Evolutionary conservation across 2,797 vertebrate species (phyloP), one percentile per base, ranked within the genome.

Genomic region (Philypnodon macrostomus): DNA sequence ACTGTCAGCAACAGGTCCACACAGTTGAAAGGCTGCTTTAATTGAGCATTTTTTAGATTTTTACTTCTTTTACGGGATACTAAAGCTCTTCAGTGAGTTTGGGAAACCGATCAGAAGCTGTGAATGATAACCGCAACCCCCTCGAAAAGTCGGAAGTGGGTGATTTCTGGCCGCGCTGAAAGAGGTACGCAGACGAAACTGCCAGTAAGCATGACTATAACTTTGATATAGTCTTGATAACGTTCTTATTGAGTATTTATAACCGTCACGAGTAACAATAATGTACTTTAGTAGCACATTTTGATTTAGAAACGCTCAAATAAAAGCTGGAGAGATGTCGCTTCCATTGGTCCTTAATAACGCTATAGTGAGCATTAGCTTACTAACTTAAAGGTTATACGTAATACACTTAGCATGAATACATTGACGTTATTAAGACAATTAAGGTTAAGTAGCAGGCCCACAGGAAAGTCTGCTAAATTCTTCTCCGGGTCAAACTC

Each of bases 1-100:
- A 64, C 82, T 85, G 84, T 83, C 87, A 87, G 84, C 85, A 88
- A 88, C 85, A 89, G 82, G 82, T 87, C 16, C 65, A 57, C 33
- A 35, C 32, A 69, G 33, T 7, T n/a, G 48, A 8, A 46, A 11
- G 40, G 40, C 47, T 50, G 1, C 44, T 12, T 7, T 42, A 70
- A 75, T 66, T 56, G 39, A 1, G 2, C 16, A 40, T 4, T 63
- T 70, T 49, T 2, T 2, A 0, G 44, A 13, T n/a, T 19, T 46
- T 13, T 2, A 5, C 4, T 4, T 18, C 16, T 55, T 21, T 65
- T n/a, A n/a, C n/a, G 0, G 41, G 64, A 49, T 7, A 36, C 1
- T 3, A 23, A 47, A 8, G 27, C 42, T 2, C 2, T 1, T 4
- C 38, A 0, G 34, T 1, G 57, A 14, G 29, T 8, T 11, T 0